A percentile compares a stretch with the other conserved stretches of the same genome.
Conservation (phyloP, 1,140 invertebrate genomes). For the Zaprionus ghesquierei region DNA sequence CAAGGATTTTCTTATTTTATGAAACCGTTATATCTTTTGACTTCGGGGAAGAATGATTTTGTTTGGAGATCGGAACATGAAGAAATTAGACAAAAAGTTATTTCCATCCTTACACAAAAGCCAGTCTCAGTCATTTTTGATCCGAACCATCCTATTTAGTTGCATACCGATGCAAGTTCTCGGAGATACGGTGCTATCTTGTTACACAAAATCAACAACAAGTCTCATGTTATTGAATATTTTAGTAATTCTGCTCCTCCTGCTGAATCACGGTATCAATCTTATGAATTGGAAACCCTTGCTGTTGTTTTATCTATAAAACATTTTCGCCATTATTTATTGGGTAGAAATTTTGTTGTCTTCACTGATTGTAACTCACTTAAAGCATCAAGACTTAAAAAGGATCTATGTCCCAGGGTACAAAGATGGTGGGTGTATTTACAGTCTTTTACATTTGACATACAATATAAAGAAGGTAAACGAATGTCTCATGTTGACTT, state of each 20-base stretch:
- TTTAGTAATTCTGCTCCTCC: not conserved
- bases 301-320: not conserved
- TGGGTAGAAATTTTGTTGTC: slow-evolving; percentile 15
- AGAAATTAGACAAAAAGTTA: slow-evolving; percentile 9
- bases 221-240: slow-evolving; percentile 3
- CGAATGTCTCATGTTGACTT: slow-evolving; percentile 21
- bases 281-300: not conserved
- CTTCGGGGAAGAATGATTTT: slow-evolving; percentile 8
- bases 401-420: slow-evolving; percentile 5
- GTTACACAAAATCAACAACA: slow-evolving; percentile 1
- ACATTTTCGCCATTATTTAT: not conserved
- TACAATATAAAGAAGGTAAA: slow-evolving; percentile 16
- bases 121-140: slow-evolving; percentile 7
- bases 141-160: not conserved
- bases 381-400: slow-evolving; percentile 14
- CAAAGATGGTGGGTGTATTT: slow-evolving; percentile 15
- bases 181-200: slow-evolving; percentile 20
- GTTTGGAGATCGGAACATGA: slow-evolving; percentile 11
- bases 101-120: not conserved
- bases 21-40: slow-evolving; percentile 15
- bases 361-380: slow-evolving; percentile 15
- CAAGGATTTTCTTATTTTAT: slow-evolving; percentile 16
- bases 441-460: slow-evolving; percentile 9
- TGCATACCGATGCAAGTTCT: slow-evolving; percentile 9
- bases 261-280: not conserved